phyloP scores from a whole-genome alignment of 2,113 vertebrate genomes.

The Actenoides hombroni region DNA sequence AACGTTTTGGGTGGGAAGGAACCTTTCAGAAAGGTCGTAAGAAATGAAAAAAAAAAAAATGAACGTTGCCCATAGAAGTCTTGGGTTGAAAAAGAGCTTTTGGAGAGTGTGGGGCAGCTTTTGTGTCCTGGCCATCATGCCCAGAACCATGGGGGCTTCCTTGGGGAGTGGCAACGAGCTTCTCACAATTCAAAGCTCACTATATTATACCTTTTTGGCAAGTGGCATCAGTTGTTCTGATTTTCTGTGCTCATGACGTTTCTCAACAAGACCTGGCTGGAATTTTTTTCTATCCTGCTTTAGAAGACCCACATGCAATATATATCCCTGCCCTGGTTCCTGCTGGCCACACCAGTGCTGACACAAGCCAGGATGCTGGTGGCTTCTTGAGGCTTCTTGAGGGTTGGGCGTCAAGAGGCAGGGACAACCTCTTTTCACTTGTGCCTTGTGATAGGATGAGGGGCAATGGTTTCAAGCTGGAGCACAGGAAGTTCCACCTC shows the following conservation, averaged over 20 bases:
- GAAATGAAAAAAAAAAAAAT: too few relatives aligned
- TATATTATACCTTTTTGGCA: not conserved
- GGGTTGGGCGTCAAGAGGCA: too few relatives aligned
- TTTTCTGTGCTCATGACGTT: not conserved
- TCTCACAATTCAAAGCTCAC: not conserved
- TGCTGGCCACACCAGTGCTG: too few relatives aligned
- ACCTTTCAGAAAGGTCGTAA: too few relatives aligned
- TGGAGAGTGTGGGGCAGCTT: fast-evolving
- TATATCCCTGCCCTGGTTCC: too few relatives aligned
- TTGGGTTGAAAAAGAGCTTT: not conserved
- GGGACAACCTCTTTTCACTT: too few relatives aligned
- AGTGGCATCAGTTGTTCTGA: not conserved
- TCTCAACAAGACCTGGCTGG: not conserved
- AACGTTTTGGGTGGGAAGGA: too few relatives aligned
- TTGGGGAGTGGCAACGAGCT: not conserved
- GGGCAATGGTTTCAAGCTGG: too few relatives aligned
- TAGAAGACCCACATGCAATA: not conserved
- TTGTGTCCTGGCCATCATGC: not conserved
- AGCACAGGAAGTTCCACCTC: too few relatives aligned
- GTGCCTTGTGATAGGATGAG: too few relatives aligned
- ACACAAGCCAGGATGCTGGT: too few relatives aligned
- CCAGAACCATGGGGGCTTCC: not conserved
- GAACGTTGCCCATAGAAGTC: not conserved
- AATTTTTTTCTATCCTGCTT: not conserved
- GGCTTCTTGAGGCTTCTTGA: too few relatives aligned